Percentiles rank a stretch among this genome's conserved stretches.
Conservation (phyloP, 2,888 invertebrate genomes). For the Dynastes tityus region DNA sequence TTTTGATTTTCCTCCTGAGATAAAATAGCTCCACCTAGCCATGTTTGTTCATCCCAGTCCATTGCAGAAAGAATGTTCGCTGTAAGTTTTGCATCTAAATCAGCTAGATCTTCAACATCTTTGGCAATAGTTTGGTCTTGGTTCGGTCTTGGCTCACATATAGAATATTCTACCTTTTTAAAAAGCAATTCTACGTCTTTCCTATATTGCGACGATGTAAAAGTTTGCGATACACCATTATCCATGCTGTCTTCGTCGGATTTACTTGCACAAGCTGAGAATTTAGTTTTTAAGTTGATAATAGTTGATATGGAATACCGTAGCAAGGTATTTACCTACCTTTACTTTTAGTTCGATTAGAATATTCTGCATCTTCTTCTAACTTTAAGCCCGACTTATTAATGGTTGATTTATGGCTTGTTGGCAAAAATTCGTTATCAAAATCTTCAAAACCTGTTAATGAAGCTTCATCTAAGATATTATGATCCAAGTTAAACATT, state of each 20-base stretch:
- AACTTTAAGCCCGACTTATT: not conserved
- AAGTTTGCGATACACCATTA: not conserved
- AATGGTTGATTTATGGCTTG: constrained; percentile 10
- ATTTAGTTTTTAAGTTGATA: too few species aligned
- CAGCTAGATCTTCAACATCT: constrained; percentile 50
- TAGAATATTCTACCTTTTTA: constrained; percentile 73
- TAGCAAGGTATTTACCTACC: too few species aligned
- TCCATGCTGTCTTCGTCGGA: constrained; percentile 37
- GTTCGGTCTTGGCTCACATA: constrained; percentile 68
- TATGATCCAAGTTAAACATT: not conserved
- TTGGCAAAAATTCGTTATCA: not conserved
- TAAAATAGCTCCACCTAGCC: constrained; percentile 51
- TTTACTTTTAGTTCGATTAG: too few species aligned
- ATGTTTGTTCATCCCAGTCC: constrained; percentile 54
- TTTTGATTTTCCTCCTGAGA: constrained; percentile 47
- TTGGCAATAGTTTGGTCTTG: constrained; percentile 59
- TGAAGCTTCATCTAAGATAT: not conserved
- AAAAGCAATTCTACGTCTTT: constrained; percentile 69
- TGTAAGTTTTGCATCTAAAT: not conserved
- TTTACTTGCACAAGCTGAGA: too few species aligned
- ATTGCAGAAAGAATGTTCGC: constrained; percentile 15
- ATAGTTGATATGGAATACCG: too few species aligned
- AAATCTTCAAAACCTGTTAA: not conserved
- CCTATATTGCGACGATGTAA: constrained; percentile 62
- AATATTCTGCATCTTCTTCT: too few species aligned